Evolutionary conservation across 2,797 vertebrate species (phyloP).

Genomic region (Cynopterus sphinx): DNA sequence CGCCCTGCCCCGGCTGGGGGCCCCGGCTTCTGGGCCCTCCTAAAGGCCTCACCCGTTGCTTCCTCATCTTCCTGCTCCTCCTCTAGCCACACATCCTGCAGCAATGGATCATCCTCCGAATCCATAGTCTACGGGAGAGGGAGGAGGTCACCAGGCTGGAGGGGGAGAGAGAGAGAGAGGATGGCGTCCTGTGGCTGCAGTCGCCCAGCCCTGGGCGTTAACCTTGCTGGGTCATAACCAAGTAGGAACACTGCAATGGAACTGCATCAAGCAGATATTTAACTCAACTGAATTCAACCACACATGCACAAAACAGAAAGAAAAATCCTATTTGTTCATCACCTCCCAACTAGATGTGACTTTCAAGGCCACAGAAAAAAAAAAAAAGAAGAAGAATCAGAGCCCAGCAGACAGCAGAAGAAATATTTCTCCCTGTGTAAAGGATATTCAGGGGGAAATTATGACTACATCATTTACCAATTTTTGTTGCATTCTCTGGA

Average conservation of each 20-base stretch:
- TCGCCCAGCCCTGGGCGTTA: no score
- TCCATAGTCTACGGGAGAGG: slow-evolving; percentile 87
- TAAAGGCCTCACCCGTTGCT: slow-evolving; percentile 36
- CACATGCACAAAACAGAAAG: background rate
- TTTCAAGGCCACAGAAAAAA: background rate
- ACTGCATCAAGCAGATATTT: background rate
- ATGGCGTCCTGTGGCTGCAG: background rate
- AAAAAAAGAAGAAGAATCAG: background rate
- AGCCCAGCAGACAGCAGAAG: background rate
- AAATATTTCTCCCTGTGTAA: background rate
- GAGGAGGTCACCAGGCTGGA: slow-evolving; percentile 56
- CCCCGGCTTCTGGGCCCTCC: slow-evolving; percentile 46
- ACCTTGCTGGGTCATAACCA: background rate
- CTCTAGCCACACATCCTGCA: slow-evolving; percentile 90
- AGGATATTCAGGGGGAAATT: background rate
- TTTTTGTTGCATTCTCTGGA: background rate
- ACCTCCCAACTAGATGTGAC: background rate
- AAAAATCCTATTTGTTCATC: background rate
- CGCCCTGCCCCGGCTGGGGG: slow-evolving; percentile 63
- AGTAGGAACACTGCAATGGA: background rate
- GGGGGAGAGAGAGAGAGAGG: background rate
- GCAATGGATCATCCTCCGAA: slow-evolving; percentile 92
- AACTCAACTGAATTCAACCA: background rate
- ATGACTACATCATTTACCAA: background rate
- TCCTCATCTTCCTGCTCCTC: slow-evolving; percentile 88